These are phyloP conservation scores for Anthopleura xanthogrammica DNA, from an alignment of 92 coral and sea anemone genomes.

Conservation along the genomic window DNA sequence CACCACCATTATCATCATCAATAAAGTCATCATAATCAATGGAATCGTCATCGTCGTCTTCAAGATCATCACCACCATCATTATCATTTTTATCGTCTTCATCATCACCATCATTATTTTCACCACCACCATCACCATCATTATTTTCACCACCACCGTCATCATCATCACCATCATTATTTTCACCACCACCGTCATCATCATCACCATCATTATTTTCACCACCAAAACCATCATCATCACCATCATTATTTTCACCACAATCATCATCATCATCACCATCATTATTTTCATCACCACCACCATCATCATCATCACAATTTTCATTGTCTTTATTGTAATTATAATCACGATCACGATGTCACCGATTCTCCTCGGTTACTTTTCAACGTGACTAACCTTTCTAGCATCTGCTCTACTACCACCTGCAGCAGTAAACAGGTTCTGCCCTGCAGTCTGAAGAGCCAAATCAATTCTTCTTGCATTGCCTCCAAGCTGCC, in stretches of 20 bases:
- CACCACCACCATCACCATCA: background rate
- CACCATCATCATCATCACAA: background rate
- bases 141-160: no score
- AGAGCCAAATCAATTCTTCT: constrained; percentile 70
- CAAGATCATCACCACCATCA: background rate
- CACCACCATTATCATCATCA: no score
- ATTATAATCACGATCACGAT: background rate
- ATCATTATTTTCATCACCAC: background rate
- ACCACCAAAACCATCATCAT: background rate
- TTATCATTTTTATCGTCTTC: no score
- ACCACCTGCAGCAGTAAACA: constrained; percentile 49
- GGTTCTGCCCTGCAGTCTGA: constrained; percentile 27
- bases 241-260: background rate
- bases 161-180: background rate
- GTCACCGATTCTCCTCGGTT: background rate
- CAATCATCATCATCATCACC: background rate
- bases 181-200: background rate
- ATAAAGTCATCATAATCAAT: background rate
- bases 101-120: background rate
- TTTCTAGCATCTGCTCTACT: constrained; percentile 56
- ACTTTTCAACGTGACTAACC: constrained; percentile 21
- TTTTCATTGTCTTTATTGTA: background rate
- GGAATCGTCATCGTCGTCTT: background rate
- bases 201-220: background rate
- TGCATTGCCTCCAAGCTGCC: constrained; percentile 39